These are phyloP conservation scores for Catamblyrhynchus diadema DNA, from an alignment of 2,797 vertebrate genomes.

Conservation along the genomic window DNA sequence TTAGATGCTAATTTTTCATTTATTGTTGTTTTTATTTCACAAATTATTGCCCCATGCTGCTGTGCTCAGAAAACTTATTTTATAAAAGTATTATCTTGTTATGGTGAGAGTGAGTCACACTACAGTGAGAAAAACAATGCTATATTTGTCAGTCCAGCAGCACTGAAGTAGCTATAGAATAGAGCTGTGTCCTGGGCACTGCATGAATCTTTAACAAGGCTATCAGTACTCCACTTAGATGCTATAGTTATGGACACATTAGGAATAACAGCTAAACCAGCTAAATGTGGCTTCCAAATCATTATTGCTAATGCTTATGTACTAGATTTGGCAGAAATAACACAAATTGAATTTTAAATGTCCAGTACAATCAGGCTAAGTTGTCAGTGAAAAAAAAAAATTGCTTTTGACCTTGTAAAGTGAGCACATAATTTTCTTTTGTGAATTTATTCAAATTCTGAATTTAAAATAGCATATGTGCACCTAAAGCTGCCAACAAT, in stretches of 20 bases:
- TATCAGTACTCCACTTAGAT: not conserved
- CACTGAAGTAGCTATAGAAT: not conserved
- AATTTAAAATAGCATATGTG: slow-evolving; percentile 29
- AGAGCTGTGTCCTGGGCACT: not conserved
- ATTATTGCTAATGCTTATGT: slow-evolving; percentile 34
- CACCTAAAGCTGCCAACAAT: not conserved
- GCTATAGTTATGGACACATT: not conserved
- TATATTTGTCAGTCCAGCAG: slow-evolving; percentile 1
- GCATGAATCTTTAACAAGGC: slow-evolving; percentile 62
- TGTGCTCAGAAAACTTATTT: not conserved
- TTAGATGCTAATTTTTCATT: not conserved
- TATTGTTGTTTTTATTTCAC: not conserved
- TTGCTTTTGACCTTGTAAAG: slow-evolving; percentile 41
- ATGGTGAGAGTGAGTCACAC: not conserved
- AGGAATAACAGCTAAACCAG: slow-evolving; percentile 20
- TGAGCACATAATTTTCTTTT: not conserved
- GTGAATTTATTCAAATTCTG: slow-evolving; percentile 50
- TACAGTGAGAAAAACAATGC: not conserved
- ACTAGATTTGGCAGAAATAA: slow-evolving; percentile 33
- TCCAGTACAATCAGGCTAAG: not conserved
- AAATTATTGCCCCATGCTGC: not conserved
- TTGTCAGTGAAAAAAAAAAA: not conserved
- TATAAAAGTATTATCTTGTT: not conserved
- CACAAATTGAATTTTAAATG: slow-evolving; percentile 33
- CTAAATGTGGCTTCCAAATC: not conserved